A percentile compares a stretch with the other conserved stretches of the same genome.
Evolutionary conservation across 1,140 invertebrate species (phyloP).

Genomic region (Kradibia gibbosae): DNA sequence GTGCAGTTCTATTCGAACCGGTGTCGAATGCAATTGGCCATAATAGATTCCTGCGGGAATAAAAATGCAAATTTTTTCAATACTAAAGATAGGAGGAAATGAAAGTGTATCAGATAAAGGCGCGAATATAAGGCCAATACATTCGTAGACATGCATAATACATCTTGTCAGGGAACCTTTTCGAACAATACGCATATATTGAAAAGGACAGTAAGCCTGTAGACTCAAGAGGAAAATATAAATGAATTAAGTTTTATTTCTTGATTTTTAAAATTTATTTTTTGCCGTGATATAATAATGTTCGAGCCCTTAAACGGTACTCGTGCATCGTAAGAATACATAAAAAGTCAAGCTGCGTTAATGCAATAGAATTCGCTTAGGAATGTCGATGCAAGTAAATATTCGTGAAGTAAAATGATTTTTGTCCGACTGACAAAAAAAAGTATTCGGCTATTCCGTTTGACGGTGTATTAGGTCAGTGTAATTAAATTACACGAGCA

Average conservation of each 20-base stretch:
- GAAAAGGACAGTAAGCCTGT: conserved; percentile 2
- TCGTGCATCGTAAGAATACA: too few relatives aligned
- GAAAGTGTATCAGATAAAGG: conserved; percentile 31
- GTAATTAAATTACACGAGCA: too few relatives aligned
- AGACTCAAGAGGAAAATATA: conserved; percentile 4
- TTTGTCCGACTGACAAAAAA: too few relatives aligned
- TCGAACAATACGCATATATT: conserved; percentile 26
- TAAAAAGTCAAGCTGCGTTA: too few relatives aligned
- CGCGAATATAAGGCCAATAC: conserved; percentile 27
- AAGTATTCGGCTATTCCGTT: too few relatives aligned
- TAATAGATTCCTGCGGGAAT: conserved; percentile 43
- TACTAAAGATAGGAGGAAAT: not conserved
- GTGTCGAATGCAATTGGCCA: conserved; percentile 31
- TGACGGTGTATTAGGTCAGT: too few relatives aligned
- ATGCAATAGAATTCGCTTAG: too few relatives aligned
- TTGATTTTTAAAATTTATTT: too few relatives aligned
- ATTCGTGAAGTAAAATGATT: too few relatives aligned
- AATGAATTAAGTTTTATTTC: not conserved
- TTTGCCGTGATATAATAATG: not conserved
- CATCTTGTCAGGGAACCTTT: conserved; percentile 22
- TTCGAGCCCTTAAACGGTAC: not conserved
- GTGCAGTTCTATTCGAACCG: conserved; percentile 31
- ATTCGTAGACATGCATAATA: conserved; percentile 33
- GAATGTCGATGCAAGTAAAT: too few relatives aligned
- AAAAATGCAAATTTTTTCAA: conserved; percentile 48